Evolutionary conservation across 2,113 vertebrate genomes (phyloP).

Genomic region (Bos indicus): DNA sequence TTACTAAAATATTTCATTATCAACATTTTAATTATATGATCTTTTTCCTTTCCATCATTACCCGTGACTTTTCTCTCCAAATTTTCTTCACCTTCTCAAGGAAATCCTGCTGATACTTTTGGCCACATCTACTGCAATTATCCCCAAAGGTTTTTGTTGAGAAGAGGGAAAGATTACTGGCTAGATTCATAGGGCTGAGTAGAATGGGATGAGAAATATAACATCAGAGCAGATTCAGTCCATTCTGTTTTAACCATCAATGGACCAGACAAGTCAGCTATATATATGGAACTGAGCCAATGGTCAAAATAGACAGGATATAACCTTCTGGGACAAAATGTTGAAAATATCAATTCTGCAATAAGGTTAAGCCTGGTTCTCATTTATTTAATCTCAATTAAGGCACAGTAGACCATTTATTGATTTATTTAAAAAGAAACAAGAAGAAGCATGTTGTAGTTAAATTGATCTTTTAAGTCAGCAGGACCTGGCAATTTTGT

Average conservation of each 20-base stretch:
- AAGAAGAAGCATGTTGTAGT: slow-evolving; percentile 2
- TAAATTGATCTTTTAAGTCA: slow-evolving; percentile 33
- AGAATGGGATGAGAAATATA: background rate
- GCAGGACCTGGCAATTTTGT: background rate
- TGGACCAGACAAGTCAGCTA: background rate
- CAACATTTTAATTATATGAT: background rate
- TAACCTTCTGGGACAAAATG: background rate
- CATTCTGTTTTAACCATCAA: background rate
- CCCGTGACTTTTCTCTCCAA: background rate
- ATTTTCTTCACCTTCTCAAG: background rate
- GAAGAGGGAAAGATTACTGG: background rate
- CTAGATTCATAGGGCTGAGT: background rate
- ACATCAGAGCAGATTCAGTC: background rate
- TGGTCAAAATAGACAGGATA: background rate
- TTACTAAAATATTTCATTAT: slow-evolving; percentile 34
- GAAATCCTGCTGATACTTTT: background rate
- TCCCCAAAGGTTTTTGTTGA: background rate
- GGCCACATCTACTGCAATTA: background rate
- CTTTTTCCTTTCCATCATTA: background rate
- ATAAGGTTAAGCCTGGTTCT: background rate
- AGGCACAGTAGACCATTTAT: background rate
- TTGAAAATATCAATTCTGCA: background rate
- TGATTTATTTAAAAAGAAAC: slow-evolving; percentile 30
- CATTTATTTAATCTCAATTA: slow-evolving; percentile 31
- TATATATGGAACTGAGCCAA: background rate